phyloP scores from a whole-genome alignment of 2,888 invertebrate genomes.

The Ferrisia virgata region DNA sequence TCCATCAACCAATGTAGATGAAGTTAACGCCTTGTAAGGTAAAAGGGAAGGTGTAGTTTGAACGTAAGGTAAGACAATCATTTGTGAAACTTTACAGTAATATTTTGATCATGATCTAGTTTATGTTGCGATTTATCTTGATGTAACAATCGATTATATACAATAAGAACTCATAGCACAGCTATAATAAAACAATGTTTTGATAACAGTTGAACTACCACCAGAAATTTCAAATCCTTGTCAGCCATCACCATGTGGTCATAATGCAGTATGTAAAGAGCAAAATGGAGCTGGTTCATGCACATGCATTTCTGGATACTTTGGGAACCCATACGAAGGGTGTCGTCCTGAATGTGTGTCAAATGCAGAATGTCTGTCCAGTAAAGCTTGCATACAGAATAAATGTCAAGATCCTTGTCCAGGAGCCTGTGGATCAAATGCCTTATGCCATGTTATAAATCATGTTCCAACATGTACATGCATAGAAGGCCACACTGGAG shows the following conservation, averaged over 20 bases:
- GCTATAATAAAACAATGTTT: neutral
- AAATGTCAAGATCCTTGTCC: slow-evolving; percentile 62
- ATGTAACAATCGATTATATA: neutral
- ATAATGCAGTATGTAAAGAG: slow-evolving; percentile 58
- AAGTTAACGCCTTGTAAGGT: slow-evolving; percentile 34
- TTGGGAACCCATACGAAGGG: slow-evolving; percentile 61
- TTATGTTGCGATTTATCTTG: too few species aligned
- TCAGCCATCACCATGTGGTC: slow-evolving; percentile 57
- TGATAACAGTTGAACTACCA: slow-evolving; percentile 1
- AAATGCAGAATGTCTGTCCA: slow-evolving; percentile 60
- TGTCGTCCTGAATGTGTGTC: slow-evolving; percentile 60
- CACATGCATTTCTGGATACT: slow-evolving; percentile 56
- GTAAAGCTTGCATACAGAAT: slow-evolving; percentile 59
- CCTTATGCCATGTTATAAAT: slow-evolving; percentile 53
- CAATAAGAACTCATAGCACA: neutral
- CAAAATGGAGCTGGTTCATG: slow-evolving; percentile 58
- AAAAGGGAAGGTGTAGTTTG: slow-evolving; percentile 26
- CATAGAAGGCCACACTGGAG: slow-evolving; percentile 54
- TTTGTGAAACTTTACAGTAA: neutral
- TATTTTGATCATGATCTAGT: neutral
- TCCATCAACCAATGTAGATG: slow-evolving; percentile 32
- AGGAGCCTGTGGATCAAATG: slow-evolving; percentile 57
- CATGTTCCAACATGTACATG: slow-evolving; percentile 55
- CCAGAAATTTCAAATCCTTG: slow-evolving; percentile 53
- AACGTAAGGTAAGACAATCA: neutral